Evolutionary conservation across 1,140 invertebrate genomes (phyloP), one percentile per base, ranked within the genome.

Genomic region (Listronotus oregonensis): DNA sequence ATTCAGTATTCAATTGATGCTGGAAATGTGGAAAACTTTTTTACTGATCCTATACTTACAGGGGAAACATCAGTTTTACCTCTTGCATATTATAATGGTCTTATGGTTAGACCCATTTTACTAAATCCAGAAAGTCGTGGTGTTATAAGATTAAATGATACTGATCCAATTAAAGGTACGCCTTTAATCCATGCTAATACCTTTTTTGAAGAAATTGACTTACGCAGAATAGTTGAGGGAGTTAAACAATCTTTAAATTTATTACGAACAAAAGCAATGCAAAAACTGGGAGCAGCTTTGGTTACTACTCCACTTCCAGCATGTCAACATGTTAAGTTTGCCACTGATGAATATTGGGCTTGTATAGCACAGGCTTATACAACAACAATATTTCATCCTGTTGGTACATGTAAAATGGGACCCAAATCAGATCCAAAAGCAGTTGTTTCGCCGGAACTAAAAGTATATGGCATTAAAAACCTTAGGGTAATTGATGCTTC

Each of bases 141-240:
- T 9, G 76, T 75, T 12, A 80, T 91, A 9, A 69, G 79, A 64
- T 73, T 91, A 2, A 82, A 80, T 52, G 81, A 76, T 18, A 81
- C 75, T 3, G 81, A 86, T 84, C 84, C 90, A 70, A 57, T 76
- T 47, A 76, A 75, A 17, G 82, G 84, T 2, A 77, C 82, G 61
- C 91, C 90, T 5, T 62, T 86, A 27, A 85, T 92, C 49, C 83
- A 87, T 71, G 84, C 90, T 5, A 87, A 88, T 67, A 90, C 87
- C 69, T 84, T 89, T 43, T 64, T 83, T n/a, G 81, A 86, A 47
- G 62, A 74, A 49, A 75, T 79, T n/a, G 87, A 88, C 73, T 66
- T 86, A 17, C 57, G 79, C 12, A 80, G 79, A 11, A 76, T 86
- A 52, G 74, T 87, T 6, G 83, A 81, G 71, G 84, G 82, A 31